These are phyloP conservation scores for Acyrthosiphon pisum DNA, from an alignment of 1,140 invertebrate genomes.

Conservation along the genomic window DNA sequence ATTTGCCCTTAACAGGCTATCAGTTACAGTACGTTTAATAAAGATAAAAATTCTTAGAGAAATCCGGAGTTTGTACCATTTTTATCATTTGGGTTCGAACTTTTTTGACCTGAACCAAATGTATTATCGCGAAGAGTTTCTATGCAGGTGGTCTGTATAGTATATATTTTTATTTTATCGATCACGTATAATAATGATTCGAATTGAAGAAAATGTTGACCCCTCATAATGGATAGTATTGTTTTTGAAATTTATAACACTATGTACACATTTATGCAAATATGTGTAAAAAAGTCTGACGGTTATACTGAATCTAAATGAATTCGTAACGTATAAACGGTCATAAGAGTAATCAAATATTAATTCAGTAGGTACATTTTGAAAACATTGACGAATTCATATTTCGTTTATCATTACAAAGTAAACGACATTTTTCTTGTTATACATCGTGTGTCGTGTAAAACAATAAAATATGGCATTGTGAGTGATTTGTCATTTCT, in stretches of 20 bases:
- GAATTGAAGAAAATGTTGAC: constrained; percentile 48
- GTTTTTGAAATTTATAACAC: constrained; percentile 46
- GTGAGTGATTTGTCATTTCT: constrained; percentile 29
- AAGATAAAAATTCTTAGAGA: constrained; percentile 13
- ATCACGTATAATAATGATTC: constrained; percentile 37
- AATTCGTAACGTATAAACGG: constrained; percentile 23
- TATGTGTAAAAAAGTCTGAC: constrained; percentile 5
- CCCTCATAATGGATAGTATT: constrained; percentile 22
- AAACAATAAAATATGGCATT: neutral
- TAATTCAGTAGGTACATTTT: constrained; percentile 53
- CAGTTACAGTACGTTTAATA: neutral
- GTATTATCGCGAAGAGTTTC: neutral
- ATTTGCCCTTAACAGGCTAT: constrained; percentile 1
- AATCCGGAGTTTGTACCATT: constrained; percentile 47
- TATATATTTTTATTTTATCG: constrained; percentile 14
- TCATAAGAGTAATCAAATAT: constrained; percentile 48
- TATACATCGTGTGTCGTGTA: neutral
- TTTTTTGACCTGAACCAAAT: constrained; percentile 16
- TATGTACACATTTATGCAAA: constrained; percentile 49
- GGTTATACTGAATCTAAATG: constrained; percentile 43
- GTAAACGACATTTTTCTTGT: constrained; percentile 33
- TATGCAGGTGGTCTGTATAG: constrained; percentile 38
- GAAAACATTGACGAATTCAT: constrained; percentile 35
- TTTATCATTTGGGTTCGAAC: constrained; percentile 42
- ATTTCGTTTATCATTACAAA: constrained; percentile 37